phyloP scores from a whole-genome alignment of 2,113 vertebrate species.

The Oenanthe oenanthe region DNA sequence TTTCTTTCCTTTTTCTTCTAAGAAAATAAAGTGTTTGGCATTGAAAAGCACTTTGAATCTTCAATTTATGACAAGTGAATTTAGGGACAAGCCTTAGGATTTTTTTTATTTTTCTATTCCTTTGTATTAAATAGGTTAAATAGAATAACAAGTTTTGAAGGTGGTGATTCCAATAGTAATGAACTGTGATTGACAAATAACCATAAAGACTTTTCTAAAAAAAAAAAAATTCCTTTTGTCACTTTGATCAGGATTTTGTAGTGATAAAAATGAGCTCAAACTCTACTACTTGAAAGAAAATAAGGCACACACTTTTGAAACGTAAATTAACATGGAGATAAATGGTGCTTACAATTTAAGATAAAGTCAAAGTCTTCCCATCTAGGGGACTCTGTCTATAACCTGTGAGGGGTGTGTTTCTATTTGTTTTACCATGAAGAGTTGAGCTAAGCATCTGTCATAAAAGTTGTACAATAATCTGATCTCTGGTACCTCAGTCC shows the following conservation, averaged over 20 bases:
- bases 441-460: not conserved
- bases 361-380: not conserved
- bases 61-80: not conserved
- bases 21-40: not conserved
- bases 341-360: conserved; percentile 15
- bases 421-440: not conserved
- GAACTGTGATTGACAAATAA: not conserved
- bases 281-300: conserved; percentile 1
- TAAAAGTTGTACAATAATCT: not conserved
- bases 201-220: not conserved
- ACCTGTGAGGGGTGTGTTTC: not conserved
- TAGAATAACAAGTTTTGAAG: not conserved
- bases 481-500: not conserved
- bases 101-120: not conserved
- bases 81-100: not conserved
- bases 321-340: not conserved
- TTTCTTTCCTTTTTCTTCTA: not conserved
- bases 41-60: not conserved
- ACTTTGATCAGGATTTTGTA: not conserved
- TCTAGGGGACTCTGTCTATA: not conserved
- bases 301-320: not conserved
- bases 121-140: not conserved
- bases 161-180: not conserved
- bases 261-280: not conserved
- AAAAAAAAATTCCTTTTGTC: not conserved